Base-by-base conservation (phyloP, 2,888 invertebrate genomes). In the Ommatoiulus sabulosus region DNA sequence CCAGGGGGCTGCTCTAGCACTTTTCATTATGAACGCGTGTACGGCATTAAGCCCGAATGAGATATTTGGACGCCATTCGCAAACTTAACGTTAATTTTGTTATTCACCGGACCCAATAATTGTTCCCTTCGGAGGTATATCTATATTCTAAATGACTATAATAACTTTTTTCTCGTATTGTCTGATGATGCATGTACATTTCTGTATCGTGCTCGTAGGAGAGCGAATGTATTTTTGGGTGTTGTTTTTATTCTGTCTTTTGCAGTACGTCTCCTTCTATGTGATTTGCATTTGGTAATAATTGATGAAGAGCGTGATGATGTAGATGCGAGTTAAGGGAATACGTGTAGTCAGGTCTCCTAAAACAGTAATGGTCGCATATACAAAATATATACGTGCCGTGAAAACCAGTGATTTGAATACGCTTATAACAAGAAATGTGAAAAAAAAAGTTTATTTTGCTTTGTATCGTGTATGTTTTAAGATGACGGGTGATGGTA, bases 41-140 rank as follows among this genome's bases (percentile, higher is more conserved):
- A 52, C n/a, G 63, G 52, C 52, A 52, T 52, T 63, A 63, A 63
- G 63, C 63, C 63, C 63, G 17, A 63, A 63, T 63, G 63, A 63
- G n/a, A n/a, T 63, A 63, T n/a, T 63, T 63, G 63, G 63, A 63
- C 63, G 63, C 5, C 63, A n/a, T 63, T 63, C 63, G 63, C 63
- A 63, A 63, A n/a, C 63, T 63, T 63, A 63, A 17, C 63, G 15
- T 63, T 63, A 63, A 63, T 63, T 63, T n/a, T 63, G 63, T 63
- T 63, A 63, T 63, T 63, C 63, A 63, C 52, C 63, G 63, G 63
- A 63, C 63, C 63, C 63, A 63, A 63, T 63, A 63, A 63, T 63
- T 63, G 63, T 63, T 63, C 63, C 63, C 63, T 63, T 63, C 63
- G 63, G 63, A 63, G 63, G 63, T 63, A 63, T 63, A 63, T 63